Evolutionary conservation across 2,113 vertebrate species (phyloP), one percentile per base, ranked within the genome.

Genomic region (Phalacrocorax aristotelis): DNA sequence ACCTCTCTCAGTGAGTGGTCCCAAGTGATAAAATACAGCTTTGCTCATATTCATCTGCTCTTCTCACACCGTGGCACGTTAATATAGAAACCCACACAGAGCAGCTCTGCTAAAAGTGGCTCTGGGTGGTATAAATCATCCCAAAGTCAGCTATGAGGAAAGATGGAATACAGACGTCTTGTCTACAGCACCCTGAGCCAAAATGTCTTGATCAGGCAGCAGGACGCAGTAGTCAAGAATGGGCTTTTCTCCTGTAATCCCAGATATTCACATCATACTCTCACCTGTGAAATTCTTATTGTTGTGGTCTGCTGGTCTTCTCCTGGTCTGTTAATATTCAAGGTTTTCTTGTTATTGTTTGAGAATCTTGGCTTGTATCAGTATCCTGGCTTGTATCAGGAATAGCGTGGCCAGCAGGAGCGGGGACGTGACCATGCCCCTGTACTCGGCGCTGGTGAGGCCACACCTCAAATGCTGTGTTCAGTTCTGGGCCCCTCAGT

Each of bases 41-140:
- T 69, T 80, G 10, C 48, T 92, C 5, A 36, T 78, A 69, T 83
- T 82, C 15, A 20, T 87, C n/a, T 84, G n/a, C 40, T 92, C 14
- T 60, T 13, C n/a, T 90, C 4, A 25, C 0, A 0, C n/a, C 0
- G 3, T 70, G 13, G 25, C 27, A 26, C 0, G 2, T 34, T 61
- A 44, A 44, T 68, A 21, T 0, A 42, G 51, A 87, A 84, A 52
- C 11, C 15, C 38, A 51, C 0, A 9, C 40, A 77, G 11, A 52
- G 6, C 14, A 9, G 16, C 13, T 49, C 54, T 93, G 30, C 61
- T 32, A 7, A 29, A 72, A 71, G 4, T 49, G 60, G 29, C 29
- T 87, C 42, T 75, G 32, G 9, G 49, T 49, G 25, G 19, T 60
- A 5, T 15, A 40, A 19, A 36, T 88, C 58, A 62, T 14, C 64